Evolutionary conservation across 2,113 vertebrate genomes (phyloP), one percentile per base, ranked within the genome.

Genomic region (Dendrocopos noguchii): DNA sequence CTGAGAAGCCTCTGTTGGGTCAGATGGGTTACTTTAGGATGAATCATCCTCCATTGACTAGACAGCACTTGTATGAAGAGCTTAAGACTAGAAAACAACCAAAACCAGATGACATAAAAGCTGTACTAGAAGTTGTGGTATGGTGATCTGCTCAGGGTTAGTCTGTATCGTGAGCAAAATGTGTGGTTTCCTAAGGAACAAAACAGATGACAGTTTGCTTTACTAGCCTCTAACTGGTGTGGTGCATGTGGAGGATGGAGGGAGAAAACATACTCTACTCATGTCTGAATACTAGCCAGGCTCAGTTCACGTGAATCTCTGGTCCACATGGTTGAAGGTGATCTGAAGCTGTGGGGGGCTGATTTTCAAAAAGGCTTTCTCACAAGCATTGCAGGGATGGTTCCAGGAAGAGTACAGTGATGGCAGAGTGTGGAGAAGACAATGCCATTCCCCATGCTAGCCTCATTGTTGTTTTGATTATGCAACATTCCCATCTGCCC

Each of bases 381-480:
- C 72, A 73, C 55, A 76, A 80, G 76, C 0, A 4, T 19, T 0
- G 13, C 11, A 1, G 33, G 47, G 53, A 36, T 71, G 33, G 39
- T 94, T 96, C 94, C 84, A 87, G 81, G 91, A 91, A 96, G 36
- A 93, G 65, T 9, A 31, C 59, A 91, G 56, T 83, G 79, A 64
- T 65, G 81, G 63, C 16, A 66, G 87, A 72, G 79, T 1, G 36
- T 92, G 84, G 91, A 92, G 84, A 63, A 87, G 82, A 93, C 94
- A 95, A 65, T 91, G 53, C 44, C 1, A 2, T 74, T 93, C 93
- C n/a, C 28, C 60, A 22, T 0, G 2, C 44, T 88, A 4, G 11
- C 63, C 55, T 90, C 70, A 88, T 93, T 92, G 79, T 94, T 95
- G 71, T 96, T 92, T 83, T 87, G 72, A 64, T 94, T 95, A 91